These are phyloP conservation scores for Adineta ricciae DNA, from an alignment of 2,888 invertebrate genomes.

Conservation along the genomic window DNA sequence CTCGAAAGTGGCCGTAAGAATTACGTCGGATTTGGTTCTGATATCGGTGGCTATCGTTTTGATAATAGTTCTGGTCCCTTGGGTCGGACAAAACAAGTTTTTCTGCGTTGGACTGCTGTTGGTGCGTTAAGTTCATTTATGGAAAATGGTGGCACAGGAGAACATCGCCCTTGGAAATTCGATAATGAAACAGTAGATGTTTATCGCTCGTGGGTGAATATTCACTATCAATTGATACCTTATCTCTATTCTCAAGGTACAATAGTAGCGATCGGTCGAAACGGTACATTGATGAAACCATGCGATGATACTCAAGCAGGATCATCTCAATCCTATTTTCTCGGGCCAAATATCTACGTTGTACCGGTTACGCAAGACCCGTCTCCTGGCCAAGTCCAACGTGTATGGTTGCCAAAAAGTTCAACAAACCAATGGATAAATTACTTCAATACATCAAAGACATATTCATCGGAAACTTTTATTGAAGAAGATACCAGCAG, in stretches of 20 bases:
- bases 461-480: background rate
- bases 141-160: constrained; percentile 29
- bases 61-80: background rate
- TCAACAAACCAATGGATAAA: background rate
- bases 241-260: constrained; percentile 23
- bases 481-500: background rate
- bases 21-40: constrained; percentile 22
- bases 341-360: background rate
- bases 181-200: constrained; percentile 12
- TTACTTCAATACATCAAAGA: background rate
- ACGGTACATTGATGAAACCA: background rate
- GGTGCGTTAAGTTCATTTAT: constrained; percentile 29
- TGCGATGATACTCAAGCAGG: background rate
- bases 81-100: constrained; percentile 24
- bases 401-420: background rate
- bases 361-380: background rate
- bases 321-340: background rate
- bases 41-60: constrained; percentile 26
- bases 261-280: background rate
- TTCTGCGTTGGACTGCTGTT: constrained; percentile 23
- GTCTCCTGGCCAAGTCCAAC: background rate
- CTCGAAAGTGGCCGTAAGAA: constrained; percentile 28
- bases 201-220: constrained; percentile 19
- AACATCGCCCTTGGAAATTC: constrained; percentile 30
- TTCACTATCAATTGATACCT: background rate